Base-by-base conservation (phyloP, 2,888 invertebrate species). In the Hydriomena furcata region DNA sequence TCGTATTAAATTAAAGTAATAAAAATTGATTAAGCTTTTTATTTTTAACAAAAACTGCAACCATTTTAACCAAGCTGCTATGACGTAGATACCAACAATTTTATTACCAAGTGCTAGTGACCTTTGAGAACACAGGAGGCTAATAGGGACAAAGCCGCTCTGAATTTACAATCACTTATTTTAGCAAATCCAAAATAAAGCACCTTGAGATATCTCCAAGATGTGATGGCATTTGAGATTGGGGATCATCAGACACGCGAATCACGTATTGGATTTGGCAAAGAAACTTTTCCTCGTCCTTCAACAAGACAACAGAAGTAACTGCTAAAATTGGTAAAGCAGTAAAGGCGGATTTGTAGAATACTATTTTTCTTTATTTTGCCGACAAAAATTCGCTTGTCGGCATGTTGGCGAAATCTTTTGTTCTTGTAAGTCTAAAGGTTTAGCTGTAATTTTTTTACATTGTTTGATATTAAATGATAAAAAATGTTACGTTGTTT, bases 241-340 rank as follows among this genome's bases (percentile, higher is more conserved):
- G 38, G 43, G 48, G 40, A 49, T 21, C 51, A 60, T 58, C 58
- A 55, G 45, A 38, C 40, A 61, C 56, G 45, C 61, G 55, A 20
- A 36, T 40, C 43, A 50, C 58, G 58, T 58, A 43, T 52, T 43
- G 50, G 56, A 55, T 61, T 61, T 58, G 61, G 54, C 58, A 56
- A 52, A 56, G 48, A 40, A 45, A 38, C 38, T 52, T 59, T 61
- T 56, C 55, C 56, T 56, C 58, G 35, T 56, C 48, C 51, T 46
- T 55, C 48, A 54, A 55, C 51, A 49, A 49, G 45, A 51, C 27
- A 34, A 34, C 17, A 35, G 7, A 11, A 31, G 31, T 31, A 50
- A 42, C 36, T 49, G 37, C 24, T 32, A 10, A 43, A 43, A 24
- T 27, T 49, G 36, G 40, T 32, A 34, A 38, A 27, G 13, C 36